phyloP scores from a whole-genome alignment of 1,140 invertebrate genomes.

The Dolichoris vasculosae region DNA sequence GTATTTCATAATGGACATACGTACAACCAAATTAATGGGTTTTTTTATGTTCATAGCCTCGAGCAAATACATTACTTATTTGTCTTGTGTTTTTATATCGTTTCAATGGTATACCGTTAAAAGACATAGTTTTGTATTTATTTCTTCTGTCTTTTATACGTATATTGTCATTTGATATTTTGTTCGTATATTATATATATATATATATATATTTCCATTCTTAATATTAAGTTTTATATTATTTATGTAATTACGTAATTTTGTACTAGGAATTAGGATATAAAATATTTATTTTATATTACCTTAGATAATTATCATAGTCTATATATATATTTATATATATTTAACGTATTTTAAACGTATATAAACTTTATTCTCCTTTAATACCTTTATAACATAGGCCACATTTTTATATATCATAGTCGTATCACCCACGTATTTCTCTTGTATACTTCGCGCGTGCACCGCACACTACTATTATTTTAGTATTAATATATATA shows the following conservation, averaged over 20 bases:
- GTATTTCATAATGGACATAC: not conserved
- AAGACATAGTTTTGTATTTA: not conserved
- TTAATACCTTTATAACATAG: slow-evolving; percentile 43
- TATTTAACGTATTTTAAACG: slow-evolving; percentile 15
- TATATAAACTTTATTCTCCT: slow-evolving; percentile 9
- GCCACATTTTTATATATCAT: slow-evolving; percentile 39
- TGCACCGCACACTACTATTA: slow-evolving; percentile 36
- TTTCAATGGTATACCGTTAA: not conserved
- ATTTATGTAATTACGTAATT: slow-evolving; percentile 40
- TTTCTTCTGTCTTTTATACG: not conserved
- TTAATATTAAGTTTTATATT: not conserved
- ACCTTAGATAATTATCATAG: slow-evolving; percentile 36
- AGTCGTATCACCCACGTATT: slow-evolving; percentile 43
- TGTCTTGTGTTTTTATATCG: not conserved
- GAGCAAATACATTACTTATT: slow-evolving; percentile 9
- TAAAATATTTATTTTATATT: slow-evolving; percentile 5
- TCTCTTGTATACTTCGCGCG: slow-evolving; percentile 22
- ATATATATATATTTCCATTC: not conserved
- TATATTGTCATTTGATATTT: not conserved
- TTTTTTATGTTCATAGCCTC: not conserved
- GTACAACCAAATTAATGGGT: not conserved
- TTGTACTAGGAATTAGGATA: slow-evolving; percentile 2
- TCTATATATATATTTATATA: slow-evolving; percentile 17
- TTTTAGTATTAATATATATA: not conserved
- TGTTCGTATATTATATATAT: not conserved